These are phyloP conservation scores for Caenorhabditis virilis DNA, from an alignment of 2,888 invertebrate species.

Conservation along the genomic window DNA sequence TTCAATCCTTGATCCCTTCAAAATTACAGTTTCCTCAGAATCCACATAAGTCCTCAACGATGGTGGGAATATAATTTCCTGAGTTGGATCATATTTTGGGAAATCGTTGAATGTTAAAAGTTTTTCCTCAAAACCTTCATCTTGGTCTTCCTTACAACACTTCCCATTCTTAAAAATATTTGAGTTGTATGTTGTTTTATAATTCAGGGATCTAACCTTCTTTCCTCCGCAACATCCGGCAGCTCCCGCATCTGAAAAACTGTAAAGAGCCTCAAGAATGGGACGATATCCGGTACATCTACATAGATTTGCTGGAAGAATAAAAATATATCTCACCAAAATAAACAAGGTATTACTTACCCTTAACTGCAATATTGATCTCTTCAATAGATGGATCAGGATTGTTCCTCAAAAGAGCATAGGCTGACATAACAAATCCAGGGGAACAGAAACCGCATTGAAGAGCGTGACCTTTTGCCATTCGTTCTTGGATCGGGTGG, in stretches of 20 bases:
- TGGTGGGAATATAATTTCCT: conserved; percentile 89
- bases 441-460: conserved; percentile 85
- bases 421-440: conserved; percentile 72
- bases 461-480: conserved; percentile 46
- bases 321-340: background rate
- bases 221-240: conserved; percentile 38
- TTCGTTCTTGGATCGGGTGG: conserved; percentile 51
- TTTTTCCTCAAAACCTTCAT: conserved; percentile 18
- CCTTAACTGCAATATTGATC: conserved; percentile 50
- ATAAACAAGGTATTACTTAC: conserved; percentile 8
- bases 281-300: conserved; percentile 91
- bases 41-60: conserved; percentile 73
- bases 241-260: conserved; percentile 33
- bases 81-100: conserved; percentile 76
- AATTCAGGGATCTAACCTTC: background rate
- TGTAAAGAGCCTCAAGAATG: conserved; percentile 83
- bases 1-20: conserved; percentile 7
- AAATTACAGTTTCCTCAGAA: conserved; percentile 55
- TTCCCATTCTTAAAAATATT: conserved; percentile 16
- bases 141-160: conserved; percentile 26
- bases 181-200: background rate
- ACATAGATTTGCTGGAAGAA: conserved; percentile 77
- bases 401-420: conserved; percentile 73
- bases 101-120: conserved; percentile 57
- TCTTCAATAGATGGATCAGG: conserved; percentile 73